Percentiles rank a stretch among this genome's conserved stretches.
Conservation (phyloP, 2,113 vertebrate species). For the Anas platyrhynchos region DNA sequence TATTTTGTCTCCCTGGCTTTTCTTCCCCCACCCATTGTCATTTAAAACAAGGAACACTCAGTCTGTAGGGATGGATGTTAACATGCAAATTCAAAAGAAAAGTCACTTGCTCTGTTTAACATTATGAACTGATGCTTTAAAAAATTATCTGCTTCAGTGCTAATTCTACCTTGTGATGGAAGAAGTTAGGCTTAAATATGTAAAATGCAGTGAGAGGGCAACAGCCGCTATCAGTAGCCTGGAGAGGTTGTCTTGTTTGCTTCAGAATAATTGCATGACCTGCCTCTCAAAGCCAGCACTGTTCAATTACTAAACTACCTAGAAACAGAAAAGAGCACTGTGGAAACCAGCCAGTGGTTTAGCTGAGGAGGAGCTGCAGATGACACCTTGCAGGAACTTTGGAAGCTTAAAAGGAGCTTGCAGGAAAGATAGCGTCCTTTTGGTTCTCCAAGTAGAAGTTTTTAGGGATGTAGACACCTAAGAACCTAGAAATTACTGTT, state of each 20-base stretch:
- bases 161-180: constrained; percentile 41
- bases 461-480: background rate
- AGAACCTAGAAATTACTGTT: background rate
- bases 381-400: background rate
- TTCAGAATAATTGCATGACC: background rate
- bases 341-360: background rate
- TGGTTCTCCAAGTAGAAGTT: background rate
- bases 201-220: background rate
- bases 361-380: background rate
- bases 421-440: background rate
- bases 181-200: constrained; percentile 43
- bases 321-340: background rate
- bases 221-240: background rate
- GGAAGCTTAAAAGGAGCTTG: background rate
- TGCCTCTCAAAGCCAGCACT: background rate
- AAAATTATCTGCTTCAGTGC: constrained; percentile 49
- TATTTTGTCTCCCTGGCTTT: background rate
- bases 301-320: background rate
- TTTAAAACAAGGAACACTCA: background rate
- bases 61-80: background rate
- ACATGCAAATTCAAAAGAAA: background rate
- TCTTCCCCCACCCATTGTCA: background rate
- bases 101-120: constrained; percentile 45
- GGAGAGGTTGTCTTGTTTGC: constrained; percentile 6
- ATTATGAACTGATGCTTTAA: constrained; percentile 40